These are phyloP conservation scores for Andrena minutula DNA, from an alignment of 2,888 invertebrate genomes.

Conservation along the genomic window DNA sequence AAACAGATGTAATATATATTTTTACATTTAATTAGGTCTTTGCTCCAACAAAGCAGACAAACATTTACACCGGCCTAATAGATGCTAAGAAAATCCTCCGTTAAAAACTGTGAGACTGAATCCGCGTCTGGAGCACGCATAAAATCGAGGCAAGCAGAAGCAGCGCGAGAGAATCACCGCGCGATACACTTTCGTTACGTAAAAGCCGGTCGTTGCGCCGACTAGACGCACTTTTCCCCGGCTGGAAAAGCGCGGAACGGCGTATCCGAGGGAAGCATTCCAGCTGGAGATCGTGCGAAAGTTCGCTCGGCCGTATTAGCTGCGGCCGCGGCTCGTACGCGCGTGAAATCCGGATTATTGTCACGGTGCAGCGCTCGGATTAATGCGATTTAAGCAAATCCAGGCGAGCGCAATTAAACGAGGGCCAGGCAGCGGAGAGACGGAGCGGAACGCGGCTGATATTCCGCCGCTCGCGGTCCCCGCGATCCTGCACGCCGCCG, in stretches of 20 bases:
- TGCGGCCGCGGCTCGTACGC: conserved; percentile 7
- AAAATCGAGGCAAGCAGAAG: conserved; percentile 1
- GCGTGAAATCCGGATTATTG: conserved; percentile 44
- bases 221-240: conserved; percentile 23
- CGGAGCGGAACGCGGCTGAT: neutral
- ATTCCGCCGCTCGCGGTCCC: neutral
- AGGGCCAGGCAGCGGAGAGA: neutral
- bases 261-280: conserved; percentile 16
- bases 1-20: too few relatives aligned
- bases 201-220: conserved; percentile 48
- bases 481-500: neutral
- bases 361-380: conserved; percentile 23
- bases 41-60: too few relatives aligned
- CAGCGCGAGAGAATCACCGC: neutral
- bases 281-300: conserved; percentile 43
- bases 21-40: too few relatives aligned
- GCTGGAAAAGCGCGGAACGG: conserved; percentile 35
- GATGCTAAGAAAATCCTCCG: neutral
- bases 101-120: neutral
- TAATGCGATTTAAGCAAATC: conserved; percentile 21
- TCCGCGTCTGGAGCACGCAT: neutral
- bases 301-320: conserved; percentile 15
- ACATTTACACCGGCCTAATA: too few relatives aligned
- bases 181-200: conserved; percentile 43
- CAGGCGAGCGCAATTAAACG: neutral